Evolutionary conservation across 2,797 vertebrate species (phyloP).

Genomic region (Anguilla anguilla): DNA sequence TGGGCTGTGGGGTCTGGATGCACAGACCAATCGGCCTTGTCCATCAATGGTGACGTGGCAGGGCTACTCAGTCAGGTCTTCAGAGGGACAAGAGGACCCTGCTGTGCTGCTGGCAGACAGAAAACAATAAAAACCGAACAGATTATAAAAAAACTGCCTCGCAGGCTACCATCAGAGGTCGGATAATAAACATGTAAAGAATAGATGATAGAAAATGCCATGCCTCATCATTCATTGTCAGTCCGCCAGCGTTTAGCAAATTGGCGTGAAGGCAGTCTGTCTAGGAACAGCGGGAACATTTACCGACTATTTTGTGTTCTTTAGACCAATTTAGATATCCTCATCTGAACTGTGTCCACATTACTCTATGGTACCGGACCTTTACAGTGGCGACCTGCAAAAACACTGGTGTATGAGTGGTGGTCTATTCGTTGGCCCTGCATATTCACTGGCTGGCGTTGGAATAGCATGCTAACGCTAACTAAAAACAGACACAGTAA

Average conservation of each 20-base stretch:
- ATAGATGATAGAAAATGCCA: neutral
- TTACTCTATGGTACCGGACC: no score
- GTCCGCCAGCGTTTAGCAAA: neutral
- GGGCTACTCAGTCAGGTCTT: constrained; percentile 30
- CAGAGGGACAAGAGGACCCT: neutral
- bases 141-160: neutral
- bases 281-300: neutral
- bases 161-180: neutral
- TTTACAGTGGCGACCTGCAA: neutral
- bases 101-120: neutral
- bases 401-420: neutral
- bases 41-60: constrained; percentile 51
- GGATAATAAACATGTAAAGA: neutral
- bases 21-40: constrained; percentile 41
- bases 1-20: constrained; percentile 46
- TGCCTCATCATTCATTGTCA: neutral
- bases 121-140: neutral
- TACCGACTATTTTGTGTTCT: neutral
- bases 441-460: neutral
- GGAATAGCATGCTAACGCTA: neutral
- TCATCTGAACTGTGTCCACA: neutral
- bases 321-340: neutral
- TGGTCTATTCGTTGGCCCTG: no score
- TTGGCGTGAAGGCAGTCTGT: neutral
- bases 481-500: neutral